Base-by-base conservation (phyloP, 2,113 vertebrate species). In the Paradoxurus hermaphroditus region DNA sequence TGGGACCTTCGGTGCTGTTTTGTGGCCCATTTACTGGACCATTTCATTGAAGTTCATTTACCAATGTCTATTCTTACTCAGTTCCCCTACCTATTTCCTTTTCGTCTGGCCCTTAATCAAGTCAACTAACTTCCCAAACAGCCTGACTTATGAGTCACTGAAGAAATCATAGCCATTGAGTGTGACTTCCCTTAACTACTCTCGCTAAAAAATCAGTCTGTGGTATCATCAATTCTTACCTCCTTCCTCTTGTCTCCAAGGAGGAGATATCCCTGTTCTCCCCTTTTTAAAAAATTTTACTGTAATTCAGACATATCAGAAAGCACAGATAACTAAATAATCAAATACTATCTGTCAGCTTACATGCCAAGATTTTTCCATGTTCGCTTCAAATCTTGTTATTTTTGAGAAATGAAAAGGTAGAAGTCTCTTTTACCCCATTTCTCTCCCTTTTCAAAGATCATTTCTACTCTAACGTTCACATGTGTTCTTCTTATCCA, bases 61-160 rank as follows among this genome's bases (percentile, higher is more conserved):
- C 46, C 31, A 62, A 92, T 5, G 6, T 86, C 65, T 77, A 1
- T 51, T 91, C 63, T 89, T 94, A 56, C 51, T 75, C 53, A 46
- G 44, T n/a, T 92, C 31, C 21, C 65, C 82, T 97, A 63, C 67
- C 53, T 41, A 82, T 94, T 93, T 81, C 62, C 96, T 95, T 70
- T 82, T 86, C 8, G 3, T 94, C 21, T 36, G 70, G 10, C 59
- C 88, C 56, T 68, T 88, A 90, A 92, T n/a, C 49, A 77, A 73
- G 13, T 89, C 59, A 89, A 89, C 46, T 84, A 44, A 81, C 7
- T 73, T 36, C 84, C 51, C 72, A 89, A 70, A 88, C 51, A 95
- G 29, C 82, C 72, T 77, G 83, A 82, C 19, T 82, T 95, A 46
- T 53, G 36, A 93, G 70, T 91, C 77, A 79, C 62, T 87, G 36